Base-by-base conservation (phyloP, 2,113 vertebrate genomes). In the Vulpes vulpes region DNA sequence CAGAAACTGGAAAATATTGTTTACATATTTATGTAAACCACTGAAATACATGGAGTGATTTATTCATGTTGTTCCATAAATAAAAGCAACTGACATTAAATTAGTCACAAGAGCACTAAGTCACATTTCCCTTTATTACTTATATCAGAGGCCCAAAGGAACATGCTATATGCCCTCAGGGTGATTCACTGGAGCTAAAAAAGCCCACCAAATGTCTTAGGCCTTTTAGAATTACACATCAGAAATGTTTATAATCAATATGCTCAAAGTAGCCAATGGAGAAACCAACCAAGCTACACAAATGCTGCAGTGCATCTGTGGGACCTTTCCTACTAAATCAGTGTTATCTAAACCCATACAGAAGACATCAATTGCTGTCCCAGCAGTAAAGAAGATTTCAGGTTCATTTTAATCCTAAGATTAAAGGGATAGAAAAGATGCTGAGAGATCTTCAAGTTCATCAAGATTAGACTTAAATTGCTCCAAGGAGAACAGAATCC, bases 161-260 rank as follows among this genome's bases (percentile, higher is more conserved):
- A 97, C 57, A 71, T 0, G 7, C 88, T 78, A 43, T 73, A 95
- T 96, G 91, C 91, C 93, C 78, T 98, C 97, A 98, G 91, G 96
- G 96, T 97, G 96, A 97, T 89, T 96, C 95, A 96, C 4, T 53
- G 88, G 88, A 96, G 81, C 94, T 91, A 97, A 96, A 98, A 87
- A 92, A 49, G 89, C 95, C 91, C 97, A 97, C 95, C 98, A 97
- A 97, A 91, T 98, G 59, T 98, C 98, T 98, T 97, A 98, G 97
- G 92, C 60, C 96, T 91, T 98, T 98, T 92, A 87, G 67, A 98
- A 98, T 97, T 97, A 89, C 27, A 74, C 94, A 97, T 97, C 27
- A 89, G 97, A 97, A 98, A 98, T 62, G 85, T 80, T 57, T 10
- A 88, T 79, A 95, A 94, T 94, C 98, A 97, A 98, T 97, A 98